phyloP scores from a whole-genome alignment of 2,113 vertebrate genomes.

The Pycnonotus jocosus region DNA sequence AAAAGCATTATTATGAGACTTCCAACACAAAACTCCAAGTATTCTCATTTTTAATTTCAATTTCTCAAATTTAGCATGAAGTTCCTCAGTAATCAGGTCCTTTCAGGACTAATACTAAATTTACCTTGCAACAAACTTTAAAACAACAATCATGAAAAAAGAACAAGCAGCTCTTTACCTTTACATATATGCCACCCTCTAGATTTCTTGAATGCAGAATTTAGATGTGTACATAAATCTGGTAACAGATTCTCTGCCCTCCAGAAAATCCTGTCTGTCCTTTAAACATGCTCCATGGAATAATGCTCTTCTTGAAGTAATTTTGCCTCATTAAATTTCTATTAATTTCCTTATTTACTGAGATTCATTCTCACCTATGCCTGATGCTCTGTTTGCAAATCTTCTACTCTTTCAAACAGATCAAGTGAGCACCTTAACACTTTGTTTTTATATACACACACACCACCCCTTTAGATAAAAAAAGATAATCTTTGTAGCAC shows the following conservation, averaged over 20 bases:
- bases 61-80: background rate
- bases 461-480: background rate
- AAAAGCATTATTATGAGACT: background rate
- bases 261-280: background rate
- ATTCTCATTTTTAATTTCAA: background rate
- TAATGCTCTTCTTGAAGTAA: background rate
- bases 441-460: background rate
- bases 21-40: background rate
- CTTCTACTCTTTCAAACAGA: background rate
- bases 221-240: background rate
- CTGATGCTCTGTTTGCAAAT: background rate
- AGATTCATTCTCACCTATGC: background rate
- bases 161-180: background rate
- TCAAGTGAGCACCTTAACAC: background rate
- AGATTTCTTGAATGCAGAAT: background rate
- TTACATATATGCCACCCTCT: background rate
- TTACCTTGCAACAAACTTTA: background rate
- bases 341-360: background rate
- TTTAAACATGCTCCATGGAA: background rate
- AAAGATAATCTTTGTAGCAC: constrained; percentile 7
- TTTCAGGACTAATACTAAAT: background rate
- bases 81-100: background rate
- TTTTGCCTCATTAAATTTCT: constrained; percentile 12
- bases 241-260: background rate
- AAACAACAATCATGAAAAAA: background rate